Evolutionary conservation across 2,888 invertebrate species (phyloP).

Genomic region (Notocelia uddmanniana): DNA sequence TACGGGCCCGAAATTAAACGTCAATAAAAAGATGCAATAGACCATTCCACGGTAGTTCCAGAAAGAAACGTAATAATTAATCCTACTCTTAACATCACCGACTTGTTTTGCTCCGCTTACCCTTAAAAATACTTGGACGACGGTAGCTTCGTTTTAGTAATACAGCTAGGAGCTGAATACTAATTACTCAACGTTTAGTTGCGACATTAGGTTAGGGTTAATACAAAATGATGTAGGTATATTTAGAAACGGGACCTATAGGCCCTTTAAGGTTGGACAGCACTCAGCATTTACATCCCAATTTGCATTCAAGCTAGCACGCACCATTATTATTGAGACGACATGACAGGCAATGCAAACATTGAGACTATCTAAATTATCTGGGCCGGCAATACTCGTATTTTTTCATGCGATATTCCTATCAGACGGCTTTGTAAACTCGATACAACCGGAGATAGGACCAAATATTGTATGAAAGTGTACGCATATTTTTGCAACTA

Average conservation of each 20-base stretch:
- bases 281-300: constrained; percentile 13
- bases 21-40: too few species aligned
- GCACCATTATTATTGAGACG: constrained; percentile 20
- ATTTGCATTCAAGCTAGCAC: constrained; percentile 22
- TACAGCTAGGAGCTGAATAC: constrained; percentile 27
- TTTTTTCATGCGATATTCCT: not conserved
- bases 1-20: too few species aligned
- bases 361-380: not conserved
- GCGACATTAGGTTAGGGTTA: not conserved
- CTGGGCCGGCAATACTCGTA: not conserved
- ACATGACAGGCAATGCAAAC: constrained; percentile 16
- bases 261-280: constrained; percentile 4
- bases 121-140: not conserved
- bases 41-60: too few species aligned
- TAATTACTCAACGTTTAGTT: constrained; percentile 17
- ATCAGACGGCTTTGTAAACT: not conserved
- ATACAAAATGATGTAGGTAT: not conserved
- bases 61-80: not conserved
- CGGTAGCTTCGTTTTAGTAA: constrained; percentile 20
- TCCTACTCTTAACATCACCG: not conserved
- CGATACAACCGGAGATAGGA: not conserved
- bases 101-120: not conserved
- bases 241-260: not conserved
- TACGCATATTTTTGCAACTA: too few species aligned
- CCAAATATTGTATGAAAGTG: too few species aligned